Percentiles rank a stretch among this genome's conserved stretches.
These are phyloP conservation scores for Vicugna pacos DNA, from an alignment of 2,113 vertebrate species.

Conservation along the genomic window DNA sequence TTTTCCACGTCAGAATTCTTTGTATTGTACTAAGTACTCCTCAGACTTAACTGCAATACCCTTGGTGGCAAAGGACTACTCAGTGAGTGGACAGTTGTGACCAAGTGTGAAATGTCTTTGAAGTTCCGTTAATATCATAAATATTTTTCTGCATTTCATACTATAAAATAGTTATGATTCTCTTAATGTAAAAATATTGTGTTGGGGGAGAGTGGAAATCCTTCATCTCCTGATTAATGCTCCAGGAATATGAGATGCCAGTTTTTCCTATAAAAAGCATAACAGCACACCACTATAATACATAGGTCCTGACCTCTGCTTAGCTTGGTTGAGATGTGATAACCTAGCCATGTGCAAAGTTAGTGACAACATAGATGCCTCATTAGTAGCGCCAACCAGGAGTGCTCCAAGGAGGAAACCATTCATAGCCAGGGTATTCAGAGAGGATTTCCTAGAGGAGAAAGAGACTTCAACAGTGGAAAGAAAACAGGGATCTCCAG, in stretches of 20 bases:
- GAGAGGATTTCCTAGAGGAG: not conserved
- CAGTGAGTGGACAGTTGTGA: not conserved
- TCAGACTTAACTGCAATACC: not conserved
- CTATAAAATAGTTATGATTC: not conserved
- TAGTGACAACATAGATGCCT: not conserved
- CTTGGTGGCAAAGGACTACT: not conserved
- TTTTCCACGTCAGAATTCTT: not conserved
- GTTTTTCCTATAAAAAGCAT: not conserved
- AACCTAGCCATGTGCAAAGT: not conserved
- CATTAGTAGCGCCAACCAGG: not conserved
- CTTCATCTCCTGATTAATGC: not conserved
- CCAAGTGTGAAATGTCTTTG: not conserved
- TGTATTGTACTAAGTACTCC: not conserved
- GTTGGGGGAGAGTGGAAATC: not conserved
- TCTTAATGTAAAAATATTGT: not conserved
- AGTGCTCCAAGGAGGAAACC: not conserved
- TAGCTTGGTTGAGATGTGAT: not conserved
- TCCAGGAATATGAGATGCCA: not conserved
- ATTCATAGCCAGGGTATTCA: not conserved
- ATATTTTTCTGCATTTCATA: not conserved
- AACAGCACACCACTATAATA: not conserved
- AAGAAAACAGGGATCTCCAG: not conserved
- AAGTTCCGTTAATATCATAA: not conserved
- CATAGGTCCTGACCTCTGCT: not conserved
- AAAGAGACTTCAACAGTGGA: not conserved